Evolutionary conservation across 2,888 invertebrate species (phyloP).

Genomic region (Metopia argyrocephala): DNA sequence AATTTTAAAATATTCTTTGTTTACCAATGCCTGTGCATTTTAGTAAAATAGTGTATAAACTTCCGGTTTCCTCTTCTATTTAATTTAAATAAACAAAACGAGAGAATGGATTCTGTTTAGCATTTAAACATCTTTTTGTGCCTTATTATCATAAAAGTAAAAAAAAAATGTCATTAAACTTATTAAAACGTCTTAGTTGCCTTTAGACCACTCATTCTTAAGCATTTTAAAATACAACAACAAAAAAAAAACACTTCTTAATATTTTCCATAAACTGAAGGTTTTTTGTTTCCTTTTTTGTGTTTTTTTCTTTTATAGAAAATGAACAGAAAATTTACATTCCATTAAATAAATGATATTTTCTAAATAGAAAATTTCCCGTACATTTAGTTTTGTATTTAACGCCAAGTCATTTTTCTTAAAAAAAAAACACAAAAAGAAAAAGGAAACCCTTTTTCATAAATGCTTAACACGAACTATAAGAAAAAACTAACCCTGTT

Average conservation of each 20-base stretch:
- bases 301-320: background rate
- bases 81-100: too few relatives aligned
- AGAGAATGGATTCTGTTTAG: too few relatives aligned
- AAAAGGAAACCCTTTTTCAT: conserved; percentile 14
- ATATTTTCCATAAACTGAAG: conserved; percentile 6
- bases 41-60: too few relatives aligned
- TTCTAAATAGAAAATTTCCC: conserved; percentile 57
- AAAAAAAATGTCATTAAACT: too few relatives aligned
- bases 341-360: conserved; percentile 64
- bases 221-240: background rate
- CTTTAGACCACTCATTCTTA: background rate
- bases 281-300: background rate
- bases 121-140: too few relatives aligned
- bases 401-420: conserved; percentile 47
- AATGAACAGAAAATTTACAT: conserved; percentile 56
- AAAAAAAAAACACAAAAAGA: too few relatives aligned
- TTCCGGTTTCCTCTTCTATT: too few relatives aligned
- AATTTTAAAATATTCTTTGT: too few relatives aligned
- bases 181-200: background rate
- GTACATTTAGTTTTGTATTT: conserved; percentile 60
- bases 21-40: too few relatives aligned
- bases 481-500: too few relatives aligned
- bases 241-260: conserved; percentile 29
- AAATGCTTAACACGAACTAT: too few relatives aligned
- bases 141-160: too few relatives aligned